A percentile compares a stretch with the other conserved stretches of the same genome.
Evolutionary conservation across 2,888 invertebrate genomes (phyloP).

Genomic region (Synergus laeviventris): DNA sequence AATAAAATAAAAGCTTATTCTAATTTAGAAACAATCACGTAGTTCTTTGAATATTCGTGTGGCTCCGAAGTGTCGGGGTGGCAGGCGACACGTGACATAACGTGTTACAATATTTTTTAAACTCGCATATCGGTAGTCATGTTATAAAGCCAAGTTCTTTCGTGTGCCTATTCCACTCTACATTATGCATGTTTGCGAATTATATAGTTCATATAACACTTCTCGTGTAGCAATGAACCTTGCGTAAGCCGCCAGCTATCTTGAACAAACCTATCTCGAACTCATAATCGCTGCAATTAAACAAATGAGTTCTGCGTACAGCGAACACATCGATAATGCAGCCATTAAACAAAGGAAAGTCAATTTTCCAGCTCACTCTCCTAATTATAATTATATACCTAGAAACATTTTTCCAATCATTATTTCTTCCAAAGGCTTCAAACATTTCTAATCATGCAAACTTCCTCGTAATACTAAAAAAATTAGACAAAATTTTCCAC

Average conservation of each 20-base stretch:
- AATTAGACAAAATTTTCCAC: not conserved
- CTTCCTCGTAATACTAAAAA: not conserved
- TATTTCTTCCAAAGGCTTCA: not conserved
- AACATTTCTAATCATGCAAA: not conserved
- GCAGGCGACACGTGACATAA: conserved; percentile 19
- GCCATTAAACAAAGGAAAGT: not conserved
- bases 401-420: not conserved
- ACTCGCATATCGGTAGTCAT: not conserved
- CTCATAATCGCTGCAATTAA: conserved; percentile 63
- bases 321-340: not conserved
- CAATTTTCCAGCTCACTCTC: not conserved
- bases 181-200: not conserved
- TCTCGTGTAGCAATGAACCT: not conserved
- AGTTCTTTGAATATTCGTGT: conserved; percentile 11
- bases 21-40: not conserved
- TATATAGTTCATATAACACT: not conserved
- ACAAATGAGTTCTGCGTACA: conserved; percentile 60
- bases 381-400: not conserved
- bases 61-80: conserved; percentile 21
- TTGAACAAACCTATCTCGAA: conserved; percentile 33
- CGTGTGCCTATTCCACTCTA: not conserved
- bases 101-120: not conserved
- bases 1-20: not conserved
- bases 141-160: not conserved
- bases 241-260: not conserved